phyloP scores from a whole-genome alignment of 2,797 vertebrate species.

The Centropyge bicolor region DNA sequence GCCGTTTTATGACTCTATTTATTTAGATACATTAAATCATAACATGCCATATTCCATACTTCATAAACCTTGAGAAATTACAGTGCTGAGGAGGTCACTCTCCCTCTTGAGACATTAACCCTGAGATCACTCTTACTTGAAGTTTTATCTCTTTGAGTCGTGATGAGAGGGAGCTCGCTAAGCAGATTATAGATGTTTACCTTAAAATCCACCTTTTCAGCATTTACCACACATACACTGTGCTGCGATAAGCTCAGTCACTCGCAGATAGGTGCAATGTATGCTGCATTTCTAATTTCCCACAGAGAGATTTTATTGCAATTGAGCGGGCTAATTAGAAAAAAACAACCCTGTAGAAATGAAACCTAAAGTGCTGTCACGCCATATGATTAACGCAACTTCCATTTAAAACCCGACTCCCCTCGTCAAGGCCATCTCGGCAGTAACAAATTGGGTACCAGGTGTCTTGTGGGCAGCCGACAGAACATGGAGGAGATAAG shows the following conservation, averaged over 20 bases:
- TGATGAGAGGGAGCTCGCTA: conserved; percentile 14
- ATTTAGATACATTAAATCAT: conserved; percentile 67
- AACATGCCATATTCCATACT: conserved; percentile 49
- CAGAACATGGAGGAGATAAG: conserved; percentile 71
- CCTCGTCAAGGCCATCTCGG: conserved; percentile 58
- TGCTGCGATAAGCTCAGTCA: conserved; percentile 27
- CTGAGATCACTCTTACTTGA: conserved; percentile 15
- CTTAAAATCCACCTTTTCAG: conserved; percentile 48
- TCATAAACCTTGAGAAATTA: conserved; percentile 63
- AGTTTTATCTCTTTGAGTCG: conserved; percentile 28
- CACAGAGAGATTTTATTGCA: conserved; percentile 29
- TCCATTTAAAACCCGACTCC: conserved; percentile 54
- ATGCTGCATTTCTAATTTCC: conserved; percentile 44
- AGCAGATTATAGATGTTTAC: conserved; percentile 33
- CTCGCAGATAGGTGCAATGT: conserved; percentile 28
- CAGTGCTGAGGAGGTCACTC: conserved; percentile 24
- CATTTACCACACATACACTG: conserved; percentile 25
- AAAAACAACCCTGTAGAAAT: conserved; percentile 38
- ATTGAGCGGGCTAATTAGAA: conserved; percentile 40
- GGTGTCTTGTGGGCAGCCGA: conserved; percentile 66
- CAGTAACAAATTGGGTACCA: conserved; percentile 73
- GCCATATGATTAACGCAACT: conserved; percentile 58
- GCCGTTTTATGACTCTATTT: conserved; percentile 62
- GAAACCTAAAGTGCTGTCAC: conserved; percentile 41
- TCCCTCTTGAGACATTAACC: conserved; percentile 46